Conservation (phyloP, 2,888 invertebrate species). For the Metopia argyrocephala region DNA sequence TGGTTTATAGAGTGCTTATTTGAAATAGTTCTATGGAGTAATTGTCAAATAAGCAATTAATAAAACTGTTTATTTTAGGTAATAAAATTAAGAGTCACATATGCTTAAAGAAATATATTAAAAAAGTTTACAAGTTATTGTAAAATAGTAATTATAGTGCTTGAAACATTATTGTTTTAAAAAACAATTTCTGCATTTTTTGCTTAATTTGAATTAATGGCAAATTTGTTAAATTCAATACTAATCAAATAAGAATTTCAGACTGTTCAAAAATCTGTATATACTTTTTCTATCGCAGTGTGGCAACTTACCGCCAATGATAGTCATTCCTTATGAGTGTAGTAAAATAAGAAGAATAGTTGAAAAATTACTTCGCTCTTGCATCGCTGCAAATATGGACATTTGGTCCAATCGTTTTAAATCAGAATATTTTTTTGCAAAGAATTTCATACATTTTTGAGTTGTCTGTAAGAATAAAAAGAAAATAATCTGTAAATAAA, state of each 20-base stretch:
- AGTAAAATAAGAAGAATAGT: conserved; percentile 17
- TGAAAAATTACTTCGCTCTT: conserved; percentile 46
- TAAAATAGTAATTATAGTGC: too few species aligned
- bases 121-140: not conserved
- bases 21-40: too few species aligned
- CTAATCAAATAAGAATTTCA: too few species aligned
- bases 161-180: too few species aligned
- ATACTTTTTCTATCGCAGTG: not conserved
- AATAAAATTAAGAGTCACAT: not conserved
- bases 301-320: not conserved
- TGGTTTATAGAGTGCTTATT: too few species aligned
- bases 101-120: not conserved
- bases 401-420: conserved; percentile 57
- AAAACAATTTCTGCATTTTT: too few species aligned
- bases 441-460: conserved; percentile 7
- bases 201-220: too few species aligned
- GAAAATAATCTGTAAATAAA: conserved; percentile 5
- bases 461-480: not conserved
- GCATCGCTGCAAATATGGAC: conserved; percentile 56
- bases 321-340: conserved; percentile 9
- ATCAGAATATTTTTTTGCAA: conserved; percentile 26
- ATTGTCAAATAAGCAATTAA: too few species aligned
- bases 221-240: too few species aligned
- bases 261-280: not conserved
- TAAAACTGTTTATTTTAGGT: not conserved